These are phyloP conservation scores for Chondrilla cf. caribensis DNA, from an alignment of 37 sponge, comb jelly and placozoan species.

Conservation along the genomic window DNA sequence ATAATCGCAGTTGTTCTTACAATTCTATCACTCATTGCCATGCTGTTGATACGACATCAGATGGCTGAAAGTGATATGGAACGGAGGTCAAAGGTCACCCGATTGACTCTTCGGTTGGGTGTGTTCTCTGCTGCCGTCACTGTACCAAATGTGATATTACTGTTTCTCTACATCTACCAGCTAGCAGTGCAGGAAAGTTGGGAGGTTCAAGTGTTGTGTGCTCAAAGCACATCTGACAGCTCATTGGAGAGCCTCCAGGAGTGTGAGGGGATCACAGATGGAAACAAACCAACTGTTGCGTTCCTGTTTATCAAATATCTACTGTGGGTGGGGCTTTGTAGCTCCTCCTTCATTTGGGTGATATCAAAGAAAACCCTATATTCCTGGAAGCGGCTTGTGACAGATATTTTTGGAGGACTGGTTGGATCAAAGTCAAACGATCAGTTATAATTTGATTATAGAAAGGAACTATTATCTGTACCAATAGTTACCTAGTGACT, in stretches of 20 bases:
- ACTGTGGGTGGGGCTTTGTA: conserved; percentile 58
- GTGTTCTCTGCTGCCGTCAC: conserved; percentile 71
- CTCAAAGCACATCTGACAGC: neutral
- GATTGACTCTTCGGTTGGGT: conserved; percentile 72
- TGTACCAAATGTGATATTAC: conserved; percentile 64
- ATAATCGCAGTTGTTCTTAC: conserved; percentile 52
- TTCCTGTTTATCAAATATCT: conserved; percentile 65
- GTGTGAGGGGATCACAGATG: neutral
- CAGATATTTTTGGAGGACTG: neutral
- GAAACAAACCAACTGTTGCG: conserved; percentile 26
- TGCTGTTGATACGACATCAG: conserved; percentile 53
- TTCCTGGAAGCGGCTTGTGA: conserved; percentile 68
- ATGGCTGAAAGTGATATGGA: conserved; percentile 39
- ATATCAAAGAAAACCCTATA: conserved; percentile 66
- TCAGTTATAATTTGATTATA: too few species aligned
- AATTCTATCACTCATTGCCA: conserved; percentile 62
- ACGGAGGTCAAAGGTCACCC: conserved; percentile 56
- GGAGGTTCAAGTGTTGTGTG: conserved; percentile 35
- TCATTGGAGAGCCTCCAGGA: neutral
- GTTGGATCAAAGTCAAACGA: too few species aligned
- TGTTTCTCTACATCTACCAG: conserved; percentile 50
- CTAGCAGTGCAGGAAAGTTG: conserved; percentile 46
- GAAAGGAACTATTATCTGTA: too few species aligned
- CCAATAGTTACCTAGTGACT: too few species aligned
- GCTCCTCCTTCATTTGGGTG: conserved; percentile 73